These are phyloP conservation scores for Geopemphigus sp. DNA, from an alignment of 1,140 invertebrate species.

Conservation along the genomic window DNA sequence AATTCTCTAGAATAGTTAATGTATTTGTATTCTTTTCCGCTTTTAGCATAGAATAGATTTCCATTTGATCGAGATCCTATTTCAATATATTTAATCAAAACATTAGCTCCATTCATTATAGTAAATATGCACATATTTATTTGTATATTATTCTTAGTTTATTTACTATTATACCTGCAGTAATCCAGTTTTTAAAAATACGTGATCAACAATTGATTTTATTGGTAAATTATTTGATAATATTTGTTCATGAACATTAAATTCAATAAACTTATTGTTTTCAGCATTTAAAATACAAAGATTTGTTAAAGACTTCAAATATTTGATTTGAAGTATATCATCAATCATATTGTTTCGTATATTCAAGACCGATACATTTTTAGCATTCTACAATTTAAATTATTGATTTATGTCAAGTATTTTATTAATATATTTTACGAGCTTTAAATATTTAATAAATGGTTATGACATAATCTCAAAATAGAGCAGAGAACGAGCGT, in stretches of 20 bases:
- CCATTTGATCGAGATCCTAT: conserved; percentile 1
- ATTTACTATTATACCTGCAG: neutral
- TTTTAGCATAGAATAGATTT: neutral
- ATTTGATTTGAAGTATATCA: neutral
- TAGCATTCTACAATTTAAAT: conserved; percentile 12
- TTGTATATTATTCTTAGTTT: neutral
- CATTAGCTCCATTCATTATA: too few relatives aligned
- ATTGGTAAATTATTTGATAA: neutral
- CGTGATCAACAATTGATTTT: neutral
- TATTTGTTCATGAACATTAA: conserved; percentile 19
- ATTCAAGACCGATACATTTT: conserved; percentile 1
- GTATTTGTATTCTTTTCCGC: conserved; percentile 15
- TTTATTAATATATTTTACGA: too few relatives aligned
- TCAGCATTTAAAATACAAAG: neutral
- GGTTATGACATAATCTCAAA: too few relatives aligned
- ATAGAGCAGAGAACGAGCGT: too few relatives aligned
- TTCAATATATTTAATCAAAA: neutral
- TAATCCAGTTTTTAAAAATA: neutral
- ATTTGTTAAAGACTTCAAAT: neutral
- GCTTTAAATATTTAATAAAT: too few relatives aligned
- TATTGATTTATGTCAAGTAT: too few relatives aligned
- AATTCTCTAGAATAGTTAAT: conserved; percentile 23
- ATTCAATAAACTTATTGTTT: neutral
- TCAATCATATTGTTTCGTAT: conserved; percentile 9
- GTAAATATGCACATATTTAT: too few relatives aligned